These are phyloP conservation scores for Anagrus nilaparvatae DNA, from an alignment of 1,140 invertebrate genomes.

Conservation along the genomic window DNA sequence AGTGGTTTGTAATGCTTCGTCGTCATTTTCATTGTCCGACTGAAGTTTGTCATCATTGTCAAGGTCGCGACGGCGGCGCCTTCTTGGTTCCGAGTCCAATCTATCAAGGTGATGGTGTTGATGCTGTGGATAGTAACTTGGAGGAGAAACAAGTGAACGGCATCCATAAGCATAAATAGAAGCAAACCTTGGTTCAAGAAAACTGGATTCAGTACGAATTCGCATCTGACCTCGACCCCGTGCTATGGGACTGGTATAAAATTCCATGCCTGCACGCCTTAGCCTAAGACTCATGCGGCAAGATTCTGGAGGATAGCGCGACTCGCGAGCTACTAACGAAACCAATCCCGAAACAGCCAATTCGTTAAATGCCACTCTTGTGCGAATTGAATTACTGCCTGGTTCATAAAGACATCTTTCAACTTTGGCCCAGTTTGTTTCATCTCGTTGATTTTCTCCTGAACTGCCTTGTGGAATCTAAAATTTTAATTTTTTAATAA, in stretches of 20 bases:
- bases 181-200: conserved; percentile 69
- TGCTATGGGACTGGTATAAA: conserved; percentile 44
- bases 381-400: conserved; percentile 59
- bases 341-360: conserved; percentile 65
- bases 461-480: conserved; percentile 2
- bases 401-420: conserved; percentile 67
- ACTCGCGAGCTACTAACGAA: conserved; percentile 45
- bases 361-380: conserved; percentile 65
- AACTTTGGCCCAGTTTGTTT: conserved; percentile 41
- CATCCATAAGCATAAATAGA: conserved; percentile 76
- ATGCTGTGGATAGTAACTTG: not conserved
- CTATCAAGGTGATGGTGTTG: not conserved
- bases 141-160: conserved; percentile 12
- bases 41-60: not conserved
- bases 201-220: conserved; percentile 69
- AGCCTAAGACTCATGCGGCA: conserved; percentile 72
- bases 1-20: not conserved
- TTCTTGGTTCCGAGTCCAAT: conserved; percentile 2
- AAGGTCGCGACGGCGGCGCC: not conserved
- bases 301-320: conserved; percentile 36
- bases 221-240: conserved; percentile 53
- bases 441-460: conserved; percentile 16
- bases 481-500: not conserved
- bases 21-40: not conserved
- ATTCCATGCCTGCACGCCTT: conserved; percentile 65